These are phyloP conservation scores for Eumerus sabulonum DNA, from an alignment of 2,888 invertebrate genomes.

Conservation along the genomic window DNA sequence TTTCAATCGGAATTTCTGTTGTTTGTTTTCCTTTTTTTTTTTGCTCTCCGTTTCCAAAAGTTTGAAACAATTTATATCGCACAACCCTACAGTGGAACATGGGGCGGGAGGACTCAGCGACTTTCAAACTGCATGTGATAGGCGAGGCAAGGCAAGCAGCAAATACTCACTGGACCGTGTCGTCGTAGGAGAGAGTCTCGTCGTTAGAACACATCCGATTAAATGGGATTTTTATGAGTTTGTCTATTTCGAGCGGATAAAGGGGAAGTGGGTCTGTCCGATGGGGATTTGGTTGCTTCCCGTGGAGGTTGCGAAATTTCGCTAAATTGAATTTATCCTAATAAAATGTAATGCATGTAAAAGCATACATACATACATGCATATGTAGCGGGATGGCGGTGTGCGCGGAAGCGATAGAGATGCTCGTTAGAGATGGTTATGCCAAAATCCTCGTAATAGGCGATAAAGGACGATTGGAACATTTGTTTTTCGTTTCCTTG, in stretches of 20 bases:
- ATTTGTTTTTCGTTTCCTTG: too few relatives aligned
- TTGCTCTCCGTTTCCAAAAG: slow-evolving; percentile 31
- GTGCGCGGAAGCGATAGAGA: too few relatives aligned
- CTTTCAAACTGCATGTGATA: slow-evolving; percentile 10
- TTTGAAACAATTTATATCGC: slow-evolving; percentile 60
- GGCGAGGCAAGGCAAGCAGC: slow-evolving; percentile 7
- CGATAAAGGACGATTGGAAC: too few relatives aligned
- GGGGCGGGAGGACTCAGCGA: neutral
- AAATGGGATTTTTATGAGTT: slow-evolving; percentile 65
- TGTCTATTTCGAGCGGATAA: neutral
- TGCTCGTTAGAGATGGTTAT: too few relatives aligned
- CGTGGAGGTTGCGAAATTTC: slow-evolving; percentile 21
- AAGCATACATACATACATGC: too few relatives aligned
- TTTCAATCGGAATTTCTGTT: slow-evolving; percentile 44
- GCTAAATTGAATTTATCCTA: slow-evolving; percentile 34
- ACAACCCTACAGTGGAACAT: slow-evolving; percentile 18
- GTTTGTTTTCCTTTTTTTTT: too few relatives aligned
- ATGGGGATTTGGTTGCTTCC: slow-evolving; percentile 2
- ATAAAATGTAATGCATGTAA: slow-evolving; percentile 1
- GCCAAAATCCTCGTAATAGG: too few relatives aligned
- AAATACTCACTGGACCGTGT: too few relatives aligned
- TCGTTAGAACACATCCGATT: slow-evolving; percentile 54
- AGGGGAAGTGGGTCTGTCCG: too few relatives aligned
- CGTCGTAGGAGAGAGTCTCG: slow-evolving; percentile 20
- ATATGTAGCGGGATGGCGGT: too few relatives aligned